Conservation (phyloP, 2,797 vertebrate genomes). For the Manis javanica region DNA sequence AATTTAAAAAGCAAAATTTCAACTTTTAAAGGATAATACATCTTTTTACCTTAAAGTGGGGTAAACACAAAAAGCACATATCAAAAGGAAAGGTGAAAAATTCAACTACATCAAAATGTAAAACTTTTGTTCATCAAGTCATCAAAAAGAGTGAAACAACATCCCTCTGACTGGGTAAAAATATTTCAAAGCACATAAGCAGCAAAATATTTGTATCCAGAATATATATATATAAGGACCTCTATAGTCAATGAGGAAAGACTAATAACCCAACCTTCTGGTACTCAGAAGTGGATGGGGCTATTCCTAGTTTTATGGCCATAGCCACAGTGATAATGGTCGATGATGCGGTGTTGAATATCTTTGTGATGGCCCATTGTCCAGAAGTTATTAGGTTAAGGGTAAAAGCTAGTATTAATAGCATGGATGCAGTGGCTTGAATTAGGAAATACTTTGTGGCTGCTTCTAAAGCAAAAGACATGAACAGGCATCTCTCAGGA, state of each 20-base stretch:
- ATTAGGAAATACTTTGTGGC: too few species aligned
- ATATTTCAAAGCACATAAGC: constrained; percentile 34
- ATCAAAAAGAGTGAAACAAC: constrained; percentile 45
- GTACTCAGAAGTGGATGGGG: too few species aligned
- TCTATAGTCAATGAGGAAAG: neutral
- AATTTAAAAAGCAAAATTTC: constrained; percentile 57
- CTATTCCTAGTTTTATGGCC: too few species aligned
- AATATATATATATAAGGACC: constrained; percentile 8
- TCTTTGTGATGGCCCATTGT: too few species aligned
- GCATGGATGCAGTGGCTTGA: too few species aligned
- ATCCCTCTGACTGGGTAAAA: constrained; percentile 22
- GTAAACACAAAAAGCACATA: neutral
- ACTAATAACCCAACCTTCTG: neutral
- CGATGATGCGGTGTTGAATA: too few species aligned
- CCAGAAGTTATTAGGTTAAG: too few species aligned
- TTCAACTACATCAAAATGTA: constrained; percentile 44
- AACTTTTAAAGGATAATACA: constrained; percentile 46
- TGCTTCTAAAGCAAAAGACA: neutral
- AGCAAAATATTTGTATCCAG: neutral
- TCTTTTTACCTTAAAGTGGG: neutral
- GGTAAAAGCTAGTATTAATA: too few species aligned
- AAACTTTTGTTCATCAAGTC: constrained; percentile 19
- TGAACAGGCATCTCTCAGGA: neutral
- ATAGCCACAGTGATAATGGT: too few species aligned
- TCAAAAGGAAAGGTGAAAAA: constrained; percentile 38